Conservation (phyloP, 2,797 vertebrate species). For the Anabas testudineus region DNA sequence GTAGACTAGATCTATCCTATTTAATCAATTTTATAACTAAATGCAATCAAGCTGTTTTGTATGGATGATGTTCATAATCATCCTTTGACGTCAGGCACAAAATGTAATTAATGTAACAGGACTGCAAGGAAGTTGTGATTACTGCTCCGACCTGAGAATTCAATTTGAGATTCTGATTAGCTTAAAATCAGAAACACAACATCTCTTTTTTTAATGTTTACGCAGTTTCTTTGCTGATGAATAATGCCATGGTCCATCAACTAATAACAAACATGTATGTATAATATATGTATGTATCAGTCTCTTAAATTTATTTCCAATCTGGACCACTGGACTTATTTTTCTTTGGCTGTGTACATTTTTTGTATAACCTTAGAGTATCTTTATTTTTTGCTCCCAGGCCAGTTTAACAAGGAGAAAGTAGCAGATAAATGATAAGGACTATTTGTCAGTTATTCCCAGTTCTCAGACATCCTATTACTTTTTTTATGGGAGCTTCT, state of each 20-base stretch:
- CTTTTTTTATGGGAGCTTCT: conserved; percentile 72
- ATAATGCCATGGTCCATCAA: conserved; percentile 13
- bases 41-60: conserved; percentile 18
- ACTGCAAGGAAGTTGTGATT: background rate
- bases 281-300: too few relatives aligned
- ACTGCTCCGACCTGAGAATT: background rate
- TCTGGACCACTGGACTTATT: conserved; percentile 19
- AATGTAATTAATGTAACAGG: conserved; percentile 11
- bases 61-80: conserved; percentile 1
- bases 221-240: conserved; percentile 1
- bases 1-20: background rate
- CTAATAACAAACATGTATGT: too few relatives aligned
- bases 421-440: conserved; percentile 67
- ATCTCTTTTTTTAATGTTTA: conserved; percentile 10
- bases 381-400: conserved; percentile 41
- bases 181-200: background rate
- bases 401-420: conserved; percentile 60
- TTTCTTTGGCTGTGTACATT: conserved; percentile 29
- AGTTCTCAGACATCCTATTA: conserved; percentile 64
- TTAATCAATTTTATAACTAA: background rate
- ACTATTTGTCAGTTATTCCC: conserved; percentile 79
- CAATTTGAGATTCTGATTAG: background rate
- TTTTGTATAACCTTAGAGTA: conserved; percentile 61
- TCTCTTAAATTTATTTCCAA: conserved; percentile 27
- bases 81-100: conserved; percentile 2